Evolutionary conservation across 2,888 invertebrate genomes (phyloP).

Genomic region (Ichneumoninae sp.): DNA sequence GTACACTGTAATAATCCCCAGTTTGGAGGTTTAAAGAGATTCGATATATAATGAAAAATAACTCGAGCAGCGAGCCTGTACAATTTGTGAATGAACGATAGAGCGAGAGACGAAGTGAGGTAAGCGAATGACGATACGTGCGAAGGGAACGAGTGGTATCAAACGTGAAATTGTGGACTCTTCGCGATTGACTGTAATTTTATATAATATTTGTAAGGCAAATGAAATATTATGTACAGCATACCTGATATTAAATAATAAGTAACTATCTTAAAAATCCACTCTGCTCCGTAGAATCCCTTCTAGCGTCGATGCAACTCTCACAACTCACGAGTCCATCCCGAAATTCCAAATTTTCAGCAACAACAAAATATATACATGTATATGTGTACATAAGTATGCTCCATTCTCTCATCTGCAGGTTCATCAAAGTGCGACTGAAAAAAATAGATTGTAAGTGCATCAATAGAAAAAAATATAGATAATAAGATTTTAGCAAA

Average conservation of each 20-base stretch:
- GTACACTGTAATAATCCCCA: conserved; percentile 39
- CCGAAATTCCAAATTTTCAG: background rate
- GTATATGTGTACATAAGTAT: background rate
- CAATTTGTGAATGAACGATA: conserved; percentile 67
- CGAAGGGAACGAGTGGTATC: conserved; percentile 61
- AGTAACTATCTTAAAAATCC: conserved; percentile 80
- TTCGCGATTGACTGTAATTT: conserved; percentile 83
- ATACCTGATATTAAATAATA: conserved; percentile 83
- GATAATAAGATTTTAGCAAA: background rate
- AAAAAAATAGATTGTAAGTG: background rate
- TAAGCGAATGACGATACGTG: conserved; percentile 67
- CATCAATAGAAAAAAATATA: background rate
- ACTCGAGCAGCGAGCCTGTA: conserved; percentile 68
- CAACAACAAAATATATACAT: background rate
- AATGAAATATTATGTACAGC: conserved; percentile 82
- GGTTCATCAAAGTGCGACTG: background rate
- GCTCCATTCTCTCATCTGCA: background rate
- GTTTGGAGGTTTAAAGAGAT: conserved; percentile 50
- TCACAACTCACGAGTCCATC: background rate
- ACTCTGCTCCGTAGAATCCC: background rate
- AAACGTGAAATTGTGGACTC: conserved; percentile 74
- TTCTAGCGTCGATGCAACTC: background rate
- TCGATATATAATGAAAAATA: conserved; percentile 47
- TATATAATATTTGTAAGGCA: conserved; percentile 83
- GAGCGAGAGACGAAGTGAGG: conserved; percentile 56